Conservation (phyloP, 2,888 invertebrate species). For the Lepeophtheirus nordmannii region DNA sequence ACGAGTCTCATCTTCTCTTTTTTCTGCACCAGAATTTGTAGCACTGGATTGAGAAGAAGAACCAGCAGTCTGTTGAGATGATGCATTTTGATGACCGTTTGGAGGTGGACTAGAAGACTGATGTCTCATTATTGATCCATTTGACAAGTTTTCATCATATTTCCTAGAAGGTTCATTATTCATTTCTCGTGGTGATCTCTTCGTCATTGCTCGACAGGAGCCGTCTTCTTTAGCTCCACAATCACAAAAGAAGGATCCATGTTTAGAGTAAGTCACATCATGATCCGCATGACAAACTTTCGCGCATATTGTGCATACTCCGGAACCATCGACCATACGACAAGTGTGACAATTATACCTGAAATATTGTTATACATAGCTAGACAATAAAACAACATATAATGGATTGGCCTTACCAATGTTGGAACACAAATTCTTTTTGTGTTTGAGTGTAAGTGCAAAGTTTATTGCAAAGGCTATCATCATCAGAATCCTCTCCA, state of each 20-base stretch:
- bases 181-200: conserved; percentile 5
- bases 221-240: conserved; percentile 91
- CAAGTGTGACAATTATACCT: conserved; percentile 93
- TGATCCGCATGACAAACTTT: conserved; percentile 90
- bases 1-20: background rate
- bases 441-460: conserved; percentile 94
- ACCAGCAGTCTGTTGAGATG: background rate
- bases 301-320: conserved; percentile 94
- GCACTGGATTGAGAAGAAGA: background rate
- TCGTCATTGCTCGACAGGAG: conserved; percentile 44
- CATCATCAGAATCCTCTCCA: conserved; percentile 79
- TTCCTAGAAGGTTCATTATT: background rate
- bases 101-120: background rate
- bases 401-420: conserved; percentile 44
- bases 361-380: background rate
- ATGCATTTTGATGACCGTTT: background rate
- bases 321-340: conserved; percentile 93
- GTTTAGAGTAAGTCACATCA: conserved; percentile 91
- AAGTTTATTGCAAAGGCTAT: conserved; percentile 70
- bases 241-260: conserved; percentile 97
- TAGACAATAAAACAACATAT: too few relatives aligned
- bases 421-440: conserved; percentile 56
- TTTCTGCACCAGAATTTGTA: background rate
- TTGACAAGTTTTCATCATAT: background rate
- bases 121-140: too few relatives aligned